phyloP scores from a whole-genome alignment of 2,113 vertebrate genomes.

The Indicator maculatus region DNA sequence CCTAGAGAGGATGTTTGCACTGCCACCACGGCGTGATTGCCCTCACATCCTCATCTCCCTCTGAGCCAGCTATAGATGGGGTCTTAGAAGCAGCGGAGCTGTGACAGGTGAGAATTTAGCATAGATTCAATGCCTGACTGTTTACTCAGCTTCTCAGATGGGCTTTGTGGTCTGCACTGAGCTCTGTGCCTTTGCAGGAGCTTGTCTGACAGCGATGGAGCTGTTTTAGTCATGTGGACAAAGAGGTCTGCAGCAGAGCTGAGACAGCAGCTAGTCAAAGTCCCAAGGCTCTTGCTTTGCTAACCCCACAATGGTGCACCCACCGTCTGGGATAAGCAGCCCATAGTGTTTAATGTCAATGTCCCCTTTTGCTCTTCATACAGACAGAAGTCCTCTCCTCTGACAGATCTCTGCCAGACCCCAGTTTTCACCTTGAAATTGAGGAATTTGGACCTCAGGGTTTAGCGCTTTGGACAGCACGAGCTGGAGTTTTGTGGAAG shows the following conservation, averaged over 20 bases:
- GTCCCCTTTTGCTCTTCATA: fast-evolving
- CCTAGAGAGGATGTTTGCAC: background rate
- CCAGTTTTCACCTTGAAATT: fast-evolving
- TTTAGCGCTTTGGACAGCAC: background rate
- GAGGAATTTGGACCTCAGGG: background rate
- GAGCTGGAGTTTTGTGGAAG: background rate
- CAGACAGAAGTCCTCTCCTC: background rate
- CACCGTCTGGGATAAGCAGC: background rate
- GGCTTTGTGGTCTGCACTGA: background rate
- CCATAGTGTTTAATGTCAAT: fast-evolving
- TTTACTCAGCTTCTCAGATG: background rate
- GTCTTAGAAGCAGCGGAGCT: background rate
- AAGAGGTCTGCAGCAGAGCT: background rate
- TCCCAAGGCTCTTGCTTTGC: background rate
- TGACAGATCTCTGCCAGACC: background rate
- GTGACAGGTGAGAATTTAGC: constrained; percentile 4
- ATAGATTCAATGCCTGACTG: background rate
- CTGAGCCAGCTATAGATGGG: fast-evolving
- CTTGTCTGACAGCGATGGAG: background rate
- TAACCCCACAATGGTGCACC: too few relatives aligned
- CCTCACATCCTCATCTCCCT: background rate
- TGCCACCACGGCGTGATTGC: background rate
- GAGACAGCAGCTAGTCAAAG: background rate
- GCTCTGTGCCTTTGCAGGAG: background rate
- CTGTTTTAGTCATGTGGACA: fast-evolving